Evolutionary conservation across 2,888 invertebrate species (phyloP).

Genomic region (Auanema sp.): DNA sequence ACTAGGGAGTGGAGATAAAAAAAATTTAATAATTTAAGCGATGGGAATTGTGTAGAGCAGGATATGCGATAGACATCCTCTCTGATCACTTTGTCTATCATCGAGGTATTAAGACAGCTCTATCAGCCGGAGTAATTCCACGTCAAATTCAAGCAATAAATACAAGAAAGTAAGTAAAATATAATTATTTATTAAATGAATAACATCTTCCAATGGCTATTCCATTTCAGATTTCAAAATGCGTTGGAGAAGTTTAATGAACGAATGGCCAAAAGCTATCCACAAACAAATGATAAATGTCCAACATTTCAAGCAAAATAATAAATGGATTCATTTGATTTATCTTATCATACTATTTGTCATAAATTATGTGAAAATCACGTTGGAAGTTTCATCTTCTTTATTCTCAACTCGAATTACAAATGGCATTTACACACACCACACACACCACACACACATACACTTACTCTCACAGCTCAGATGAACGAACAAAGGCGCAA

Average conservation of each 20-base stretch:
- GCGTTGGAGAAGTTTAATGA: neutral
- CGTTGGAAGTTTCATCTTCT: no score
- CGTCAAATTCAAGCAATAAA: neutral
- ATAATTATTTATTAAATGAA: no score
- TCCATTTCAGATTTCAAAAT: neutral
- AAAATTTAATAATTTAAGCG: conserved; percentile 13
- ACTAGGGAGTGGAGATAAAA: neutral
- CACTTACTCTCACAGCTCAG: no score
- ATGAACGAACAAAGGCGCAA: no score
- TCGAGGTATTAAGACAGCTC: conserved; percentile 17
- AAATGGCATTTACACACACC: no score
- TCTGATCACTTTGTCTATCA: conserved; percentile 22
- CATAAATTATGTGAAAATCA: neutral
- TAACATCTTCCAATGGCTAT: no score
- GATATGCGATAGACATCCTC: conserved; percentile 18
- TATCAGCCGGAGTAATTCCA: neutral
- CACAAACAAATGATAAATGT: neutral
- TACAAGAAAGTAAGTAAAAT: neutral
- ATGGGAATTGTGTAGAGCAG: conserved; percentile 25
- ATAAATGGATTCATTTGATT: no score
- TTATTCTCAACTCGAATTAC: no score
- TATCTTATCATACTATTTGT: neutral
- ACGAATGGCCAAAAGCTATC: neutral
- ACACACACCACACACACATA: no score
- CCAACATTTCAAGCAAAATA: neutral